Base-by-base conservation (phyloP, 2,113 vertebrate species). In the Bujurquina vittata region DNA sequence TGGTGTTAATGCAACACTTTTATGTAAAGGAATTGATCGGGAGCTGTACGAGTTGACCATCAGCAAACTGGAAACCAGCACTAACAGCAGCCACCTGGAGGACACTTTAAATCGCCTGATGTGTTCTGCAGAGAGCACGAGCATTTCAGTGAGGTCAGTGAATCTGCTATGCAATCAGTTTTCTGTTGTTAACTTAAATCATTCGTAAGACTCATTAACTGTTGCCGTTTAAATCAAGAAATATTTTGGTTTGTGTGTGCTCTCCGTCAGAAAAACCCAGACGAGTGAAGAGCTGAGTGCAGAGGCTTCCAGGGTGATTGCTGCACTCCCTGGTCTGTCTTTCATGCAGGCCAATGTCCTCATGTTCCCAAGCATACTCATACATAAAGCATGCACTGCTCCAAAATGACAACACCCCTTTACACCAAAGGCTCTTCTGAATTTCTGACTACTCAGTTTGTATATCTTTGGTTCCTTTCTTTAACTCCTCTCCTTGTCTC, bases 271-370 rank as follows among this genome's bases (percentile, higher is more conserved):
- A 92, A 97, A 96, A 87, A 95, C 95, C 60, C 95, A 94, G 86
- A 95, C 93, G 90, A 96, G 97, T 77, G 96, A 96, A 65, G 94
- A 96, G 77, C 94, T 97, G 63, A 98, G 96, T 91, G 94, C 93
- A 75, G 97, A 98, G 93, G 97, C 97, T 63, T 78, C 82, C 91
- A 95, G 92, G 92, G 94, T 97, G 92, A 96, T 96, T 9, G 88
- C 95, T 88, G 94, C 92, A 94, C 96, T 99, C 85, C 97, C 97
- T 23, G 94, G 97, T 91, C 89, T 98, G 80, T 97, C 96, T 20
- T 99, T 98, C 95, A 98, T 98, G 97, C 96, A 94, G 90, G 96
- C 96, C 93, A 97, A 96, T 94, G 96, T 98, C 93, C 93, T 98
- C 92, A 97, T 98, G 97, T 98, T 98, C 91, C 97, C 97, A 20